Percentiles rank a stretch among this genome's conserved stretches.
Evolutionary conservation across 2,113 vertebrate genomes (phyloP).

Genomic region (Actenoides hombroni): DNA sequence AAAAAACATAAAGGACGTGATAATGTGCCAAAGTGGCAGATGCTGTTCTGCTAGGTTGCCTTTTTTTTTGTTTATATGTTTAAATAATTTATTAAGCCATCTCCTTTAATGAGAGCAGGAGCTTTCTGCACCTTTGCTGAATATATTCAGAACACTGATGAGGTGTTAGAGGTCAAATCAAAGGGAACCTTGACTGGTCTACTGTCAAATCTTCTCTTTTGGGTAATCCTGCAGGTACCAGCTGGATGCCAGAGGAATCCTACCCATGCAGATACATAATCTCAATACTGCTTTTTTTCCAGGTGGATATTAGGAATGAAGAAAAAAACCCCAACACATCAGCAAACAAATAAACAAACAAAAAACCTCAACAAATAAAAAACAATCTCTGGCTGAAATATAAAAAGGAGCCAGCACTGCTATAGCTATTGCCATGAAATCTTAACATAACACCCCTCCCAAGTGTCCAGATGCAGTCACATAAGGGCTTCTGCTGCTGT

Average conservation of each 20-base stretch:
- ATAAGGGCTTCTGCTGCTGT: neutral
- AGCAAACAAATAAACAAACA: neutral
- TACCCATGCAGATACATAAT: neutral
- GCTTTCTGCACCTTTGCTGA: neutral
- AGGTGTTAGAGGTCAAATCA: neutral
- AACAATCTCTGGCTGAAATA: neutral
- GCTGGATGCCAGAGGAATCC: neutral
- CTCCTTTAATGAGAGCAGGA: neutral
- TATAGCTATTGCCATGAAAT: neutral
- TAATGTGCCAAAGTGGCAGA: neutral
- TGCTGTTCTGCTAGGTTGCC: neutral
- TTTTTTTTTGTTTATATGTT: neutral
- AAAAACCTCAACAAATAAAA: neutral
- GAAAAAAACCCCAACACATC: neutral
- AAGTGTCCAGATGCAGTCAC: neutral
- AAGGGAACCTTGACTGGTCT: neutral
- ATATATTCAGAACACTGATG: neutral
- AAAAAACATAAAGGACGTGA: neutral
- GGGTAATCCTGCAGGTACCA: neutral
- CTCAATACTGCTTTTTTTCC: neutral
- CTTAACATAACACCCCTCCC: neutral
- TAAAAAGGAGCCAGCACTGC: neutral
- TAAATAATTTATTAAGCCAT: constrained; percentile 11
- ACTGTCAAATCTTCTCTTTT: neutral
- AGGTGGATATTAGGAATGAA: neutral